Base-by-base conservation (phyloP, 2,888 invertebrate genomes). In the Galeruca laticollis region DNA sequence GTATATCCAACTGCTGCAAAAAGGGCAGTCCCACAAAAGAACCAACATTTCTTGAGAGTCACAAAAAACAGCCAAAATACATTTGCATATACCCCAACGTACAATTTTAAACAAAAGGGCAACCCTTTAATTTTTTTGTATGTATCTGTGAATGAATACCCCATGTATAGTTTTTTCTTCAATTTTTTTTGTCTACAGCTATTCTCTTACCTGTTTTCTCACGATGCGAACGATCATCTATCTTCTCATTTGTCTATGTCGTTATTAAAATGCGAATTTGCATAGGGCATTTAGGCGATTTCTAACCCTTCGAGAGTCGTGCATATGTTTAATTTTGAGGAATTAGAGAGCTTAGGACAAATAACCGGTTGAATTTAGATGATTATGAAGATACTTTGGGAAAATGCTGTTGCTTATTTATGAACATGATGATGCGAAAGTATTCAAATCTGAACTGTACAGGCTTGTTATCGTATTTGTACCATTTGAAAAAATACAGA, bases 191-290 rank as follows among this genome's bases (percentile, higher is more conserved):
- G 61, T 72, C 72, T 59, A 37, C 33, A 52, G 57, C 68, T 37
- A 64, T 72, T 66, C 72, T 67, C 62, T 69, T 74, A 72, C 72
- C 74, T 72, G 72, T 70, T 67, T 74, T 74, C 74, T 74, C 74
- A 74, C 74, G 74, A 71, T 72, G 73, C 71, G 51, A 65, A 68
- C 56, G 60, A 73, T 74, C 73, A 73, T 74, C 73, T 71, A 73
- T 74, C 71, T 71, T 68, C 69, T 70, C 71, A 70, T 73, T 74
- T 74, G 74, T 73, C 71, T 74, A 73, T 67, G 73, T 73, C 75
- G 71, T 75, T 75, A 73, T 73, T 75, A 75, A 75, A 73, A 70
- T 49, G 54, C 26, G 68, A 49, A 71, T 71, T 71, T 71, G 71
- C 71, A 71, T 71, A 68, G 49, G 51, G 62, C 66, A 54, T 59